phyloP scores from a whole-genome alignment of 2,888 invertebrate species.

The Hartigia nigra region DNA sequence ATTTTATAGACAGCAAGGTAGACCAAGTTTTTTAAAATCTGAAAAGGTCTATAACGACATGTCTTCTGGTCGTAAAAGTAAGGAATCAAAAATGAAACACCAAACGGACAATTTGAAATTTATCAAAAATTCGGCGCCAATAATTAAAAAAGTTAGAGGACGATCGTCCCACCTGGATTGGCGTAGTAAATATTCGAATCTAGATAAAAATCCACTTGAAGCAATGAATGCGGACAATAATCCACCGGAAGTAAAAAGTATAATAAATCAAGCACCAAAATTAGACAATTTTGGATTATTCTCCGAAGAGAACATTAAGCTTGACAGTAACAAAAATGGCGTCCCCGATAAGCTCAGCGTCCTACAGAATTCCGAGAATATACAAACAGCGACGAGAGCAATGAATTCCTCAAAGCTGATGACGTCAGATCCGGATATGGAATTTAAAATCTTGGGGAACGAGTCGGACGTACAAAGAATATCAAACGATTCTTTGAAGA shows the following conservation, averaged over 20 bases:
- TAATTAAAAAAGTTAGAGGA: neutral
- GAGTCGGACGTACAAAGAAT: neutral
- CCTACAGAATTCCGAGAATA: neutral
- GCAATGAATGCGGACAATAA: neutral
- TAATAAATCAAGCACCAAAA: neutral
- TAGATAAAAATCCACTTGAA: neutral
- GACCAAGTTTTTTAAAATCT: neutral
- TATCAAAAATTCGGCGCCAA: neutral
- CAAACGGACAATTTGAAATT: neutral
- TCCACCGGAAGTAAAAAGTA: neutral
- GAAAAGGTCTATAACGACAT: neutral
- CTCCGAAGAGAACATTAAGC: slow-evolving; percentile 2
- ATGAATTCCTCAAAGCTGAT: neutral
- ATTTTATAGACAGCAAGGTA: slow-evolving; percentile 14
- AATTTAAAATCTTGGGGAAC: neutral
- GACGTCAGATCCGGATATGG: neutral
- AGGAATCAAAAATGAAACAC: neutral
- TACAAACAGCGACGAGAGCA: neutral
- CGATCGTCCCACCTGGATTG: neutral
- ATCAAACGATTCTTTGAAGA: neutral
- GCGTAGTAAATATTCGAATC: neutral
- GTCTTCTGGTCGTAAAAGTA: neutral
- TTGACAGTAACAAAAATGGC: neutral
- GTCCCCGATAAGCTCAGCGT: neutral
- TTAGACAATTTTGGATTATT: neutral